phyloP scores from a whole-genome alignment of 2,797 vertebrate species.

The Sebastes melanostomus region DNA sequence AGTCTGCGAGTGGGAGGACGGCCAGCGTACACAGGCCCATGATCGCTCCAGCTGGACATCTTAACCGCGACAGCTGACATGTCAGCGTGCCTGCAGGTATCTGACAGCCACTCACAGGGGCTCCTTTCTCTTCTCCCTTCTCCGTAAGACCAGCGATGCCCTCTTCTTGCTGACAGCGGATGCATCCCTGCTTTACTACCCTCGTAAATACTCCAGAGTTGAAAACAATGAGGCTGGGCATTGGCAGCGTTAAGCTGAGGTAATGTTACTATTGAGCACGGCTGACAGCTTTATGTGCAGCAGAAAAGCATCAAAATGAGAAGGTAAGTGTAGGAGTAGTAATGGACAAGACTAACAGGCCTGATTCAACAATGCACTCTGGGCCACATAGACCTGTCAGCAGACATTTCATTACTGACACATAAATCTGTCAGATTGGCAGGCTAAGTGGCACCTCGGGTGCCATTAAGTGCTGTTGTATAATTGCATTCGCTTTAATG shows the following conservation, averaged over 20 bases:
- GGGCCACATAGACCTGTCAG: constrained; percentile 51
- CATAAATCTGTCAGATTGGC: constrained; percentile 60
- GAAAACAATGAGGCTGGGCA: constrained; percentile 54
- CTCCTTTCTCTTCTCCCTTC: constrained; percentile 6
- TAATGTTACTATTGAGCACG: constrained; percentile 56
- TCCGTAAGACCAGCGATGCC: constrained; percentile 16
- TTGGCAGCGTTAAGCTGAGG: constrained; percentile 41
- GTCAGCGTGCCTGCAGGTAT: constrained; percentile 51
- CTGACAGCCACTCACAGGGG: constrained; percentile 33
- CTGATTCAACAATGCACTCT: constrained; percentile 54
- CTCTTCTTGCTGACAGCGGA: constrained; percentile 38
- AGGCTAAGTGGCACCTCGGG: constrained; percentile 66
- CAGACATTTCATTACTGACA: constrained; percentile 71
- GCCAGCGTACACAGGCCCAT: constrained; percentile 18
- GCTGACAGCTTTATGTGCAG: constrained; percentile 67
- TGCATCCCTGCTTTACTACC: constrained; percentile 53
- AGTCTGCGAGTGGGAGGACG: constrained; percentile 43
- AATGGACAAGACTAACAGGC: constrained; percentile 61
- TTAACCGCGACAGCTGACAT: constrained; percentile 51
- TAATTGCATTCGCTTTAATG: constrained; percentile 52
- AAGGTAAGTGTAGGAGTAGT: constrained; percentile 54
- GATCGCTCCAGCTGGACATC: constrained; percentile 66
- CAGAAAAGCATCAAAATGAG: constrained; percentile 53
- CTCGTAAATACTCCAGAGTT: constrained; percentile 60
- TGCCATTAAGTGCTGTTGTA: constrained; percentile 57